Evolutionary conservation across 2,888 invertebrate genomes (phyloP).

Genomic region (Ptilodon capucinus): DNA sequence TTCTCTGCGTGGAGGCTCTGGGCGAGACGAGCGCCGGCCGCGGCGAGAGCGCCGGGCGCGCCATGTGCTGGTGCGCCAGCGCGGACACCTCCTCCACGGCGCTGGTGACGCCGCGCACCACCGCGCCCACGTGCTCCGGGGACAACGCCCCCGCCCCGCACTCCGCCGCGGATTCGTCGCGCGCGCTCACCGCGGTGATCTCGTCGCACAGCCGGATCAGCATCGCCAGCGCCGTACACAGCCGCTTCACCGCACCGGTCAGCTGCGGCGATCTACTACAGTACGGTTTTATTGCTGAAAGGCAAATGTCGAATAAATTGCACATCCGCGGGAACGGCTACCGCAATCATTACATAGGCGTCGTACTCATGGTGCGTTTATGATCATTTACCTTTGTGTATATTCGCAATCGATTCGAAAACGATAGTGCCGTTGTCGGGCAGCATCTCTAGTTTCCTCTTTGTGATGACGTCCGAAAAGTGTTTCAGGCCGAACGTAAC

Average conservation of each 20-base stretch:
- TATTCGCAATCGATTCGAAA: conserved; percentile 94
- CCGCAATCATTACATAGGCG: too few relatives aligned
- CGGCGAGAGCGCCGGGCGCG: conserved; percentile 78
- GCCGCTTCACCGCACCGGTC: conserved; percentile 91
- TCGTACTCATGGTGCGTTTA: neutral
- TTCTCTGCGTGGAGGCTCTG: conserved; percentile 75
- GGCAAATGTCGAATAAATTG: neutral
- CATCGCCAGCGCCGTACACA: conserved; percentile 93
- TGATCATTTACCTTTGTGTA: conserved; percentile 85
- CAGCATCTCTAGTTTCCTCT: conserved; percentile 95
- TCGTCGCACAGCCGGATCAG: conserved; percentile 95
- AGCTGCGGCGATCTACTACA: conserved; percentile 85
- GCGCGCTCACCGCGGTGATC: conserved; percentile 88
- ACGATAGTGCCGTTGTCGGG: conserved; percentile 97
- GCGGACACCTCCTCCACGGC: conserved; percentile 83
- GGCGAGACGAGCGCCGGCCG: conserved; percentile 73
- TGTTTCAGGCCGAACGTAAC: conserved; percentile 87
- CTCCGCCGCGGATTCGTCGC: conserved; percentile 77
- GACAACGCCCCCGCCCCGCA: conserved; percentile 63
- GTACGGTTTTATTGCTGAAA: conserved; percentile 79
- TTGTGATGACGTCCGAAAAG: conserved; percentile 95
- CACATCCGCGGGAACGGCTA: neutral
- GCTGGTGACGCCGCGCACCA: conserved; percentile 66
- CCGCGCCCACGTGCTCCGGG: conserved; percentile 67
- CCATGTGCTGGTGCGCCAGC: conserved; percentile 92